Conservation (phyloP, 2,888 invertebrate species). For the Patella ulyssiponensis region DNA sequence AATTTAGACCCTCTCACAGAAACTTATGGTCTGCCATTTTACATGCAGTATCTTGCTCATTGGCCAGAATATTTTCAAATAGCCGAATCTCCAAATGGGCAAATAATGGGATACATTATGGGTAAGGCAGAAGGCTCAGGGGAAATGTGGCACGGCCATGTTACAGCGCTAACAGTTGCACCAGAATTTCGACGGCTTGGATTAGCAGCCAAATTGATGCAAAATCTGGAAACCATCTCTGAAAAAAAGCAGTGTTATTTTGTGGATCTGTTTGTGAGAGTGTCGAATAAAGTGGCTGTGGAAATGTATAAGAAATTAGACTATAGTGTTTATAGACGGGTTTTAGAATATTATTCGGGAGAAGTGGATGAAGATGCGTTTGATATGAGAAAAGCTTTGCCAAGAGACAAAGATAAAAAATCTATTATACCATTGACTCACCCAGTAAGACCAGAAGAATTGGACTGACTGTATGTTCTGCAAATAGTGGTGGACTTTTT, state of each 20-base stretch:
- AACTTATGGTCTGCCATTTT: slow-evolving; percentile 84
- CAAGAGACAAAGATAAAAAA: slow-evolving; percentile 90
- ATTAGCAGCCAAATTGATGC: slow-evolving; percentile 93
- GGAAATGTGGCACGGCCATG: slow-evolving; percentile 99
- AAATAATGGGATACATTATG: slow-evolving; percentile 99
- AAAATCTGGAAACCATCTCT: slow-evolving; percentile 93
- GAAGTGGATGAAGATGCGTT: slow-evolving; percentile 98
- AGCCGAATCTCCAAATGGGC: slow-evolving; percentile 94
- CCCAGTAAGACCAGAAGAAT: slow-evolving; percentile 95
- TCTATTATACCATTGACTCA: slow-evolving; percentile 93
- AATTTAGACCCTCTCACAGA: slow-evolving; percentile 98
- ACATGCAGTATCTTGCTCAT: slow-evolving; percentile 96
- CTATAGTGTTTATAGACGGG: slow-evolving; percentile 95
- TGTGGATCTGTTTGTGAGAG: slow-evolving; percentile 97
- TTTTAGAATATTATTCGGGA: slow-evolving; percentile 94
- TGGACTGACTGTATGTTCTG: slow-evolving; percentile 76
- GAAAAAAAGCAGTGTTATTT: slow-evolving; percentile 97
- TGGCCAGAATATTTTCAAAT: slow-evolving; percentile 99
- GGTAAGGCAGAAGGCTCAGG: slow-evolving; percentile 97
- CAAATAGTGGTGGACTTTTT: too few relatives aligned
- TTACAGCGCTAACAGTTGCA: slow-evolving; percentile 96
- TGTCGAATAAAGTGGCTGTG: slow-evolving; percentile 96
- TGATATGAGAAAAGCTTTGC: slow-evolving; percentile 98
- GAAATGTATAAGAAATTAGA: slow-evolving; percentile 97
- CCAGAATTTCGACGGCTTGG: slow-evolving; percentile 94